Conservation (phyloP, 2,797 vertebrate species). For the Gila robusta region DNA sequence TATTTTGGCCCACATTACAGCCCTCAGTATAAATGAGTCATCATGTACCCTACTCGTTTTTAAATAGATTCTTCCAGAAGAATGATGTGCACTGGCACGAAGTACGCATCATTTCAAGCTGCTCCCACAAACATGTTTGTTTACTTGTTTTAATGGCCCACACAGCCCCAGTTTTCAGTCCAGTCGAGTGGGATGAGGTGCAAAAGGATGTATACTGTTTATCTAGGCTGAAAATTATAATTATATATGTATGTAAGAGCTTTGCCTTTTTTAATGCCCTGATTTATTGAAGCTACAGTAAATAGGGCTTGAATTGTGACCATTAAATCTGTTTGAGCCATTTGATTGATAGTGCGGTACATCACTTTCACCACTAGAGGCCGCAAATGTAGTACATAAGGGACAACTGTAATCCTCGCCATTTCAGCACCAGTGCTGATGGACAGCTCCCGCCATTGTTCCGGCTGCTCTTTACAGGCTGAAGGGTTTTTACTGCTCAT, state of each 20-base stretch:
- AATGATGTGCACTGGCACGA: background rate
- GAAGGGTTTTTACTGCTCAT: background rate
- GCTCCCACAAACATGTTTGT: slow-evolving; percentile 13
- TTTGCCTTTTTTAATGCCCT: background rate
- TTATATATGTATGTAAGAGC: background rate
- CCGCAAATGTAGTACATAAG: slow-evolving; percentile 42
- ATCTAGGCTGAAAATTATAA: background rate
- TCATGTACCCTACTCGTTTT: background rate
- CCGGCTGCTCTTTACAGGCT: background rate
- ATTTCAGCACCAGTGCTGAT: slow-evolving; percentile 48
- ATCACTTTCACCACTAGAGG: slow-evolving; percentile 51
- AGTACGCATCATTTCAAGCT: slow-evolving; percentile 10
- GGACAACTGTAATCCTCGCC: background rate
- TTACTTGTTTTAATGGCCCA: background rate
- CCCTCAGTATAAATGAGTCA: background rate
- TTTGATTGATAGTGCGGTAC: slow-evolving; percentile 28
- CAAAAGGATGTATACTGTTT: background rate
- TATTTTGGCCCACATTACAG: background rate
- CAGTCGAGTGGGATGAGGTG: background rate
- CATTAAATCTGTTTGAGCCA: background rate
- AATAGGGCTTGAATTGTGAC: background rate
- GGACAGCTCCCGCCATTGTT: slow-evolving; percentile 51
- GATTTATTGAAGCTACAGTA: background rate
- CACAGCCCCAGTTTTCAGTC: background rate
- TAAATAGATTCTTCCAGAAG: slow-evolving; percentile 4